Base-by-base conservation (phyloP, 2,797 vertebrate species). In the Garrulus glandarius region DNA sequence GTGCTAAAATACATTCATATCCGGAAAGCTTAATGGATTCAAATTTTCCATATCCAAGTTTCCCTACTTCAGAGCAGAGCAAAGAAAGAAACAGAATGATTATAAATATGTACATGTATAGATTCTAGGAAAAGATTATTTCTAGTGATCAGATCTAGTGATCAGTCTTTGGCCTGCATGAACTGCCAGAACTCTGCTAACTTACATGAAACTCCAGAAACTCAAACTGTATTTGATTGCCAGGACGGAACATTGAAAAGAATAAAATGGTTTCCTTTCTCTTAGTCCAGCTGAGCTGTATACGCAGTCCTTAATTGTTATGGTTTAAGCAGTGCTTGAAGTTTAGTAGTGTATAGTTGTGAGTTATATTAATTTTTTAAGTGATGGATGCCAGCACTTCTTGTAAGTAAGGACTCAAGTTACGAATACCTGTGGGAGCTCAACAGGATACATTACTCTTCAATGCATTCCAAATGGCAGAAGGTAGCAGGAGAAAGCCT, bases 381-480 rank as follows among this genome's bases (percentile, higher is more conserved):
- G 46, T 53, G 57, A 29, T 65, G n/a, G 59, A 63, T 83, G 68
- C 60, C 68, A 77, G 56, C 17, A 50, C 23, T 52, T 81, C 34
- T 57, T 82, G 8, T 80, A 63, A 50, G 36, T 17, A n/a, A 70
- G 49, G 39, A 13, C 16, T 80, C 4, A 0, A 0, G 34, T 87
- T 82, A 69, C 0, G 2, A 47, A 41, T 32, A 26, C 17, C 47
- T 83, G 37, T 0, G 0, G 39, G 39, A 83, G 32, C 24, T 72
- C n/a, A 63, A 4, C 2, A 6, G 43, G 22, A 41, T 68, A 56
- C 5, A 9, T 93, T 87, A 44, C 56, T 85, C 57, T 47, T 65
- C 65, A 89, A 47, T 37, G n/a, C 75, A 44, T 87, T 91, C 50
- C 71, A 67, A 47, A 59, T 70, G 47, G 43, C 47, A 89, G 55